phyloP scores from a whole-genome alignment of 2,888 invertebrate species.

The Eristalis intricaria region DNA sequence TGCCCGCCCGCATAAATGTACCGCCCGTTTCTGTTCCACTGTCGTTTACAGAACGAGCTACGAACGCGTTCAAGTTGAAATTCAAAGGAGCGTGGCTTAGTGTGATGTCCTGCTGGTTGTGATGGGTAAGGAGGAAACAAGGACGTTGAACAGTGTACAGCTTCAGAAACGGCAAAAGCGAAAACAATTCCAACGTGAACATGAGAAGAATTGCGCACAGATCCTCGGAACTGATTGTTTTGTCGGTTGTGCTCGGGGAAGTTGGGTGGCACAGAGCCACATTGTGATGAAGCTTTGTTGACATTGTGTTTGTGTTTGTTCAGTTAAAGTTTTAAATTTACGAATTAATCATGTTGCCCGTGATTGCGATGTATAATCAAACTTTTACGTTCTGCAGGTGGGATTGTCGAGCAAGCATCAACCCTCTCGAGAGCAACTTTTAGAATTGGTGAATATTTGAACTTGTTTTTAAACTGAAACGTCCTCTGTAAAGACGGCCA shows the following conservation, averaged over 20 bases:
- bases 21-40: neutral
- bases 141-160: neutral
- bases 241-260: neutral
- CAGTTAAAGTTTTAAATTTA: neutral
- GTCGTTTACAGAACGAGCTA: neutral
- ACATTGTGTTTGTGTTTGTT: neutral
- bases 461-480: too few relatives aligned
- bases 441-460: too few relatives aligned
- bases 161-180: neutral
- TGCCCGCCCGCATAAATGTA: neutral
- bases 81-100: constrained; percentile 8
- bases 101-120: constrained; percentile 33
- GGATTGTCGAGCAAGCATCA: neutral
- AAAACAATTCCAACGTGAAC: constrained; percentile 6
- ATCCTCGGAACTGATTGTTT: neutral
- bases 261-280: neutral
- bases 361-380: neutral
- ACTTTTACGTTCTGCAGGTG: neutral
- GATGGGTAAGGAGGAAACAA: constrained; percentile 8
- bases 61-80: neutral
- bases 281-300: neutral
- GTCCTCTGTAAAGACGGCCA: too few relatives aligned
- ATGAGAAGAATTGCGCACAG: neutral
- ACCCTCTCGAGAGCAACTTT: too few relatives aligned
- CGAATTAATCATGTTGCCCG: neutral